Evolutionary conservation across 2,113 vertebrate genomes (phyloP).

Genomic region (Bubo scandiacus): DNA sequence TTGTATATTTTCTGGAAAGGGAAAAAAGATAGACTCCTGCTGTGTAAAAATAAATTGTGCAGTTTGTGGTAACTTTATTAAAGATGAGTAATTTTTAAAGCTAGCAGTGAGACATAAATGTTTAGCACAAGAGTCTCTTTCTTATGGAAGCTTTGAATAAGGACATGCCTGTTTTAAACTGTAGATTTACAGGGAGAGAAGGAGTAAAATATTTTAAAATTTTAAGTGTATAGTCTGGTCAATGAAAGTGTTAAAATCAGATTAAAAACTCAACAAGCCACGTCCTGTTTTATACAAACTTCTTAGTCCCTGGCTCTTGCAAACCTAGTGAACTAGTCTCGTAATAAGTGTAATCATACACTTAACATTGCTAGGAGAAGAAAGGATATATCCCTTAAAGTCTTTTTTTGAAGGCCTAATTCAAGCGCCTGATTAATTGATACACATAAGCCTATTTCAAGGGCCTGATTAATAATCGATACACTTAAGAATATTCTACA

Average conservation of each 20-base stretch:
- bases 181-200: conserved; percentile 54
- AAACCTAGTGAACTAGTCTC: neutral
- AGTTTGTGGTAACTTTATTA: conserved; percentile 64
- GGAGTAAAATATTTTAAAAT: conserved; percentile 58
- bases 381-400: neutral
- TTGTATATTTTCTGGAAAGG: conserved; percentile 70
- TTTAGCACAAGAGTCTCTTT: conserved; percentile 37
- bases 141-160: conserved; percentile 60
- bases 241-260: conserved; percentile 59
- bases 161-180: conserved; percentile 58
- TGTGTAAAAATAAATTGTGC: conserved; percentile 66
- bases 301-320: neutral
- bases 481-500: neutral
- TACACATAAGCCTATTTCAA: neutral
- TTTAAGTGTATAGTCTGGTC: conserved; percentile 5
- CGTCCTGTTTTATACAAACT: neutral
- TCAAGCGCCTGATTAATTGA: neutral
- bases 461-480: neutral
- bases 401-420: neutral
- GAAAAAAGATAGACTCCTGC: conserved; percentile 50
- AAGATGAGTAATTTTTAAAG: conserved; percentile 62
- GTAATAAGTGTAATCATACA: neutral
- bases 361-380: neutral
- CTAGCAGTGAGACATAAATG: conserved; percentile 62
- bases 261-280: conserved; percentile 33